Evolutionary conservation across 2,888 invertebrate genomes (phyloP).

Genomic region (Napeogenes sylphis): DNA sequence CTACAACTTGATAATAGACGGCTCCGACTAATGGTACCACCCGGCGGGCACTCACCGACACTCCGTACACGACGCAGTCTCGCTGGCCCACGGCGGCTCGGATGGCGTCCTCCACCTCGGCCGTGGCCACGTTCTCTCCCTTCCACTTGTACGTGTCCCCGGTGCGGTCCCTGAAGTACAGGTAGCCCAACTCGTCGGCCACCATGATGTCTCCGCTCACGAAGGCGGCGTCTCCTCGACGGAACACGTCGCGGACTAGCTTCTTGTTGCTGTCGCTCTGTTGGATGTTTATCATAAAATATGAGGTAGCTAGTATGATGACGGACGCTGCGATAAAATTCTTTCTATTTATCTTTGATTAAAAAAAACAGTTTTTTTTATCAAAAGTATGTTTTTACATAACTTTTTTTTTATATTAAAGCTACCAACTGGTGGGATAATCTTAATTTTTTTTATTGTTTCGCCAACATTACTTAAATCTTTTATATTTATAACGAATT

Average conservation of each 20-base stretch:
- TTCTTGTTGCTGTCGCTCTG: constrained; percentile 90
- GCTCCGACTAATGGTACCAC: too few relatives aligned
- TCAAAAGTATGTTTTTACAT: too few relatives aligned
- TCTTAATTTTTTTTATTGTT: too few relatives aligned
- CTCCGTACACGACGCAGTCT: constrained; percentile 93
- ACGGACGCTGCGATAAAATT: too few relatives aligned
- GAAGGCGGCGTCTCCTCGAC: constrained; percentile 92
- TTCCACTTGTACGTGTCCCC: constrained; percentile 94
- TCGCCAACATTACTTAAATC: too few relatives aligned
- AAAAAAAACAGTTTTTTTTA: too few relatives aligned
- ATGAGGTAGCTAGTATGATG: too few relatives aligned
- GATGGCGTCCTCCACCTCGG: constrained; percentile 95
- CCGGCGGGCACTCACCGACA: constrained; percentile 80
- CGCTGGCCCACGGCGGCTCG: constrained; percentile 85
- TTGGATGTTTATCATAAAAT: constrained; percentile 1
- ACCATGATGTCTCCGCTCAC: constrained; percentile 93
- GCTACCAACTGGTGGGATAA: too few relatives aligned
- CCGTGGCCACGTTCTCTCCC: constrained; percentile 98
- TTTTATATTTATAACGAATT: too few relatives aligned
- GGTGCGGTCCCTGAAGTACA: constrained; percentile 94
- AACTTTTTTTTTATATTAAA: too few relatives aligned
- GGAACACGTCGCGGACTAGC: constrained; percentile 88
- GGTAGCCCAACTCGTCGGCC: constrained; percentile 94
- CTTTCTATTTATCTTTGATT: too few relatives aligned
- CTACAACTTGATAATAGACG: too few relatives aligned